Base-by-base conservation (phyloP, 2,888 invertebrate species). In the Himalopsyche anomala region DNA sequence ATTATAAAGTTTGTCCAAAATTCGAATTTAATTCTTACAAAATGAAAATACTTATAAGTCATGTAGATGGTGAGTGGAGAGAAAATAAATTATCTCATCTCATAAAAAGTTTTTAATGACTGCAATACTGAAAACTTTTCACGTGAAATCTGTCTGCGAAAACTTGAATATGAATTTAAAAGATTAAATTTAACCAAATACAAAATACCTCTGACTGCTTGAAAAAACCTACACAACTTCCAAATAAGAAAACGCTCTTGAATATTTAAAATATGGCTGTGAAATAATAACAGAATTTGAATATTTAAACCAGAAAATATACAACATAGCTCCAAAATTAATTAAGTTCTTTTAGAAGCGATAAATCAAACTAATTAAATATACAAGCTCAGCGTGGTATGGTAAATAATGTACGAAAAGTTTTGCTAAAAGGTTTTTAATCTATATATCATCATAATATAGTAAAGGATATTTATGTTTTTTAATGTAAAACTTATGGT, bases 241-340 rank as follows among this genome's bases (percentile, higher is more conserved):
- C 9, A 8, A 62, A 62, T 62, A 62, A n/a, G 62, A 62, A 62
- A 62, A 62, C 62, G 8, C 8, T 62, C 62, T 62, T 62, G 62
- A 62, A 62, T 62, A 62, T 62, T 62, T 62, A 19, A 62, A 62
- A 19, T 19, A 56, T 51, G 19, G 5, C 62, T 19, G 62, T 62
- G 62, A 62, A 62, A 28, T 62, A 62, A 62, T 62, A 62, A 62
- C 19, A 62, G 28, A 62, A 19, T 62, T 62, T 62, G 62, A 62
- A 62, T 62, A 62, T 62, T 19, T 62, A 19, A 62, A 62, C 62
- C 62, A 19, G 62, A 28, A 62, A 28, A 15, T 51, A 62, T 19
- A 62, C 62, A 62, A 62, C 28, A 8, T 19, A n/a, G 62, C 62
- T 62, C 62, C 62, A 19, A 62, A 19, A 19, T 62, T 62, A 62